Evolutionary conservation across 1,140 invertebrate species (phyloP), one percentile per base, ranked within the genome.

Genomic region (Scylla paramamosain): DNA sequence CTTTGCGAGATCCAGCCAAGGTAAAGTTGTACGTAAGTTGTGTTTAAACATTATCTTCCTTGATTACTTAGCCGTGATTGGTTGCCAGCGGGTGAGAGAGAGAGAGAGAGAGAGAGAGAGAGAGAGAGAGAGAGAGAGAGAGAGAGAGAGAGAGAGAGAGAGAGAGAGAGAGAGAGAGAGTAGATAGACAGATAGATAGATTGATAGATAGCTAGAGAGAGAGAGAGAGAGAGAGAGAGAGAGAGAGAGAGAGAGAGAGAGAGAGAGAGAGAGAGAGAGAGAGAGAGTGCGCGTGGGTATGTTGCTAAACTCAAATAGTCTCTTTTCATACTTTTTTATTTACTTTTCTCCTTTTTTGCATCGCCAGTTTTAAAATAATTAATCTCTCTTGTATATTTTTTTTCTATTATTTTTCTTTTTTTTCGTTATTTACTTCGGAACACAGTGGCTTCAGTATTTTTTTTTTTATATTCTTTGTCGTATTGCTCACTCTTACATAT

Each of bases 21-120:
- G 67, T 7, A n/a, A 77, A 77, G 67, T 77, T 77, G 16, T 39
- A 39, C 39, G 1, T 39, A 59, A 59, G 52, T 59, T 59, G 52
- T 77, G 67, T n/a, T 77, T 77, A 77, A 77, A 77, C 20, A n/a
- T 77, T 77, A 77, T n/a, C 67, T 77, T 77, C n/a, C 67, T 77
- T 77, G 67, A 77, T 77, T 77, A 77, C 67, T 77, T 77, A 77
- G 25, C 12, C 67, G 0, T 77, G 67, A 77, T 77, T 77, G 67
- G 67, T 77, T 77, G n/a, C 67, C 67, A 77, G 67, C 0, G 67
- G 8, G 67, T 2, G 67, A 77, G 25, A 77, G 67, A 77, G 67
- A 77, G 67, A 77, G 67, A 77, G 67, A 77, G 67, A 77, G 67
- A 77, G 67, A 77, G 67, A 25, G 67, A 77, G 67, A 77, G 67